These are phyloP conservation scores for Plagiodera versicolora DNA, from an alignment of 2,888 invertebrate genomes.

Conservation along the genomic window DNA sequence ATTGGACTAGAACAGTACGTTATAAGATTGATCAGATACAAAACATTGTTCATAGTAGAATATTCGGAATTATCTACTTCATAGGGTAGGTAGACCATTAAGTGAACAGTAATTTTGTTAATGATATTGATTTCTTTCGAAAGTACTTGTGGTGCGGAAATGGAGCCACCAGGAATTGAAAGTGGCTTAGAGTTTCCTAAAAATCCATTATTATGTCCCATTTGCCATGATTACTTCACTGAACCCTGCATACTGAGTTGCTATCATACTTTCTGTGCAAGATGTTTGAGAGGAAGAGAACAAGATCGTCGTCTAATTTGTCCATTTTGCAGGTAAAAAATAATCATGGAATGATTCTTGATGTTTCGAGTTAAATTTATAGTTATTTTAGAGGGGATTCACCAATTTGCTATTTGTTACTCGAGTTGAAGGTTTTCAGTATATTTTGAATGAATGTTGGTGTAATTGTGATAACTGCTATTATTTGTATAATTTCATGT, in stretches of 20 bases:
- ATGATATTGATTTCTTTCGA: neutral
- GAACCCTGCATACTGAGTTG: slow-evolving; percentile 70
- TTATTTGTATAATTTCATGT: too few species aligned
- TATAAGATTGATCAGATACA: too few species aligned
- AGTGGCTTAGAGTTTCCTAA: slow-evolving; percentile 51
- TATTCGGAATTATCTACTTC: slow-evolving; percentile 44
- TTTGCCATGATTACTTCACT: slow-evolving; percentile 69
- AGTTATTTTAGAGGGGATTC: too few species aligned
- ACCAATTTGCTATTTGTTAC: too few species aligned
- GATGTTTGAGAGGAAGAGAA: slow-evolving; percentile 65
- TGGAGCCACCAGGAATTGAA: slow-evolving; percentile 52
- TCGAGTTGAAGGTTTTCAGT: too few species aligned
- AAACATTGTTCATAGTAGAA: neutral
- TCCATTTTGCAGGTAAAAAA: slow-evolving; percentile 66
- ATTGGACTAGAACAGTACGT: too few species aligned
- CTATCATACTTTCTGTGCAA: slow-evolving; percentile 71
- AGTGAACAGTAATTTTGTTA: neutral
- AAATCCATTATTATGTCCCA: slow-evolving; percentile 67
- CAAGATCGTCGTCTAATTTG: slow-evolving; percentile 65
- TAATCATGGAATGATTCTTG: neutral
- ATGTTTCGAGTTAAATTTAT: too few species aligned
- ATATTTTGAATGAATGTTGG: too few species aligned
- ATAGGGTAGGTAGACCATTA: slow-evolving; percentile 34
- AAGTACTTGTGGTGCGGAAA: slow-evolving; percentile 39
- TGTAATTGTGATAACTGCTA: too few species aligned